A percentile compares a stretch with the other conserved stretches of the same genome.
Conservation (phyloP, 2,113 vertebrate genomes). For the Halichoeres trimaculatus region DNA sequence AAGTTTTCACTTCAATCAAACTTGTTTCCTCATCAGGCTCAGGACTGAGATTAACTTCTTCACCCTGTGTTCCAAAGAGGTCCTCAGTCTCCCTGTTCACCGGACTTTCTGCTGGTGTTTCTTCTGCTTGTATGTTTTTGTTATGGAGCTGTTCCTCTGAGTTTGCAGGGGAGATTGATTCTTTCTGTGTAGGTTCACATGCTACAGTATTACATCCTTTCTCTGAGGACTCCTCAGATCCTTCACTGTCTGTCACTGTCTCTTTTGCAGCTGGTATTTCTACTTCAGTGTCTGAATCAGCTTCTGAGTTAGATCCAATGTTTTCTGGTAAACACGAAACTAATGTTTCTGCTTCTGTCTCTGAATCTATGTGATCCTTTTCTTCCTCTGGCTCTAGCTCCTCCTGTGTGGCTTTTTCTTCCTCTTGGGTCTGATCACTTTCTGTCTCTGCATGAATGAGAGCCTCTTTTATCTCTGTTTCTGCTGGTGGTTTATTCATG, state of each 20-base stretch:
- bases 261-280: constrained; percentile 12
- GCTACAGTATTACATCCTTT: not conserved
- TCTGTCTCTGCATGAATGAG: constrained; percentile 31
- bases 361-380: constrained; percentile 2
- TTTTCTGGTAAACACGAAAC: constrained; percentile 4
- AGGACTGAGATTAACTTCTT: not conserved
- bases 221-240: not conserved
- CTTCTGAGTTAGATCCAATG: not conserved
- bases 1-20: not conserved
- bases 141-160: constrained; percentile 2
- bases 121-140: constrained; percentile 24
- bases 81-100: constrained; percentile 9
- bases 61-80: not conserved
- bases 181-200: constrained; percentile 10
- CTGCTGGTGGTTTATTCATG: constrained; percentile 38
- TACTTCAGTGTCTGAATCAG: not conserved
- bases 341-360: constrained; percentile 20
- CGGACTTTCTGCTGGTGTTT: constrained; percentile 33
- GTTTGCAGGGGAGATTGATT: constrained; percentile 7
- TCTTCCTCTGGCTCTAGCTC: not conserved
- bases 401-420: not conserved
- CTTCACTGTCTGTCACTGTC: not conserved
- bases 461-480: constrained; percentile 14
- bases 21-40: constrained; percentile 16
- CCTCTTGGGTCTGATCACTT: constrained; percentile 3